phyloP scores from a whole-genome alignment of 2,888 invertebrate species.

The Volucella bombylans region DNA sequence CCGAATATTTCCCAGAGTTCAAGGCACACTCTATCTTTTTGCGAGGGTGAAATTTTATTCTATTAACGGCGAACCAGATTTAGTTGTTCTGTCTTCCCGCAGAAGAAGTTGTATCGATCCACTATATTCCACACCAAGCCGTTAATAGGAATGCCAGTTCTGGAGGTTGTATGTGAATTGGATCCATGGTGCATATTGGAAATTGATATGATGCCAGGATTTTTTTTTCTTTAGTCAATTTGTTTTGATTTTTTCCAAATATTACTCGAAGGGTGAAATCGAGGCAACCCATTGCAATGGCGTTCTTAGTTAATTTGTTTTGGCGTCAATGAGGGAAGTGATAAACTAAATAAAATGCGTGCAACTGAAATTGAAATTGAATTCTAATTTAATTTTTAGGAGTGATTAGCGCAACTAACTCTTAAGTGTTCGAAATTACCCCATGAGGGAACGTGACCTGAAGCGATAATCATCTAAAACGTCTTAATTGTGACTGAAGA shows the following conservation, averaged over 20 bases:
- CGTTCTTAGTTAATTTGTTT: conserved; percentile 53
- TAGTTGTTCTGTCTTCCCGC: conserved; percentile 56
- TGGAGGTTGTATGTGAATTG: conserved; percentile 32
- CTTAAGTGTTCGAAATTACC: no score
- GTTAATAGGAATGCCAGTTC: conserved; percentile 1
- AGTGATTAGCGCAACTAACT: conserved; percentile 25
- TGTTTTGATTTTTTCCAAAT: conserved; percentile 45
- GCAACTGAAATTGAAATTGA: conserved; percentile 66
- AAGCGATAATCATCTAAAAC: no score
- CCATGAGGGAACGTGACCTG: no score
- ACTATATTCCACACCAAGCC: conserved; percentile 20
- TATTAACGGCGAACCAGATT: conserved; percentile 63
- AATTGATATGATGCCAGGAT: conserved; percentile 29
- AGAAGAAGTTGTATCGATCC: conserved; percentile 64
- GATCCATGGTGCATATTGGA: conserved; percentile 61
- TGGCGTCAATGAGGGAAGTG: conserved; percentile 16
- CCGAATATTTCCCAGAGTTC: conserved; percentile 2
- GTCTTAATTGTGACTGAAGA: no score
- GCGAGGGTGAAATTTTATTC: conserved; percentile 64
- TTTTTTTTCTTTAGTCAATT: conserved; percentile 33
- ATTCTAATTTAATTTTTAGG: conserved; percentile 54
- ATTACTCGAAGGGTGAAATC: conserved; percentile 59
- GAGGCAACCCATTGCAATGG: conserved; percentile 13
- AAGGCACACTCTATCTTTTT: not conserved
- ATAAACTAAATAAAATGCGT: conserved; percentile 64